Conservation (phyloP, 37 sponge, comb jelly and placozoan genomes). For the Geodia barretti region DNA sequence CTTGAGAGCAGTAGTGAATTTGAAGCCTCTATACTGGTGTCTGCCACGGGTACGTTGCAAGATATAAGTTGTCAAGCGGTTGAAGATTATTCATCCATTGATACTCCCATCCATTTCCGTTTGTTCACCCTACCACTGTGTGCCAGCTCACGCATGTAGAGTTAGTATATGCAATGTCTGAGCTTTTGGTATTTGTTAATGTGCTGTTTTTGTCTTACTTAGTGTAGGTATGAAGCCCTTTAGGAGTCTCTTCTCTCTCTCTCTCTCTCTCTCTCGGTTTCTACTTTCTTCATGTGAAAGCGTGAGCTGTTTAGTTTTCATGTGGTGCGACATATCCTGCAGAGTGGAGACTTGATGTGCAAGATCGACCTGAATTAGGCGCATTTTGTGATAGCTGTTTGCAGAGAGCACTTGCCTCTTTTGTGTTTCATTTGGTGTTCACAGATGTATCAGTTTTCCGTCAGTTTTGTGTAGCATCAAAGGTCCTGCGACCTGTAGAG, state of each 20-base stretch:
- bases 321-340: conserved; percentile 12
- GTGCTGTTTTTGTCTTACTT: no score
- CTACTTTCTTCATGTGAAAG: no score
- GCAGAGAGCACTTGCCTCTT: neutral
- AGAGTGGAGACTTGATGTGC: conserved; percentile 8
- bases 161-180: no score
- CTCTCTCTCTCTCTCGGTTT: no score
- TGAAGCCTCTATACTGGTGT: neutral
- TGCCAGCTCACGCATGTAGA: no score
- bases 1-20: neutral
- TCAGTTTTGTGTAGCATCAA: conserved; percentile 14
- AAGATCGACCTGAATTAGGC: conserved; percentile 21
- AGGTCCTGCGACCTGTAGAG: conserved; percentile 12
- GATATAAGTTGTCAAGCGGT: conserved; percentile 24
- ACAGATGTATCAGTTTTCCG: conserved; percentile 9
- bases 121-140: no score
- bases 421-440: conserved; percentile 23
- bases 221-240: no score
- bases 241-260: no score
- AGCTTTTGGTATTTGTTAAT: no score
- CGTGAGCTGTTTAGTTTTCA: no score
- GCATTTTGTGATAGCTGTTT: conserved; percentile 18
- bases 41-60: conserved; percentile 7
- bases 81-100: no score
- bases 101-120: no score